Percentiles rank a stretch among this genome's conserved stretches.
phyloP scores from a whole-genome alignment of 1,140 invertebrate species.

The Tachypleus tridentatus region DNA sequence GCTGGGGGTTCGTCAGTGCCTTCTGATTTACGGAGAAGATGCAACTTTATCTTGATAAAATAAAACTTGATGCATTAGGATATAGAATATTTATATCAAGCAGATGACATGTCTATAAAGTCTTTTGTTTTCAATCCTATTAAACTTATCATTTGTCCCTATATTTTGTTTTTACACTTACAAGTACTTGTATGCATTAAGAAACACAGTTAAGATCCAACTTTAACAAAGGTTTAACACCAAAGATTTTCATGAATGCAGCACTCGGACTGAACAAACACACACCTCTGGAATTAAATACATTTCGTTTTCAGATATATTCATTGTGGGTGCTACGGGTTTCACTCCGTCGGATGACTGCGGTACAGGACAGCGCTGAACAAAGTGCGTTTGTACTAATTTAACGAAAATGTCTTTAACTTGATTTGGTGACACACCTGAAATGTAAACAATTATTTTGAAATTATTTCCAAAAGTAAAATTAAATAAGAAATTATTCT shows the following conservation, averaged over 20 bases:
- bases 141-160: not conserved
- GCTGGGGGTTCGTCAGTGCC: slow-evolving; percentile 7
- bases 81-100: not conserved
- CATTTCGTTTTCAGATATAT: not conserved
- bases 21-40: not conserved
- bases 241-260: too few species aligned
- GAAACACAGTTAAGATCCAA: too few species aligned
- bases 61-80: not conserved
- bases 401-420: slow-evolving; percentile 28
- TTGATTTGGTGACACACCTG: slow-evolving; percentile 3
- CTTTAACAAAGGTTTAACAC: too few species aligned
- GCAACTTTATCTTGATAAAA: not conserved
- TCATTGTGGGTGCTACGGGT: not conserved
- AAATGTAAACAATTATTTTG: too few species aligned
- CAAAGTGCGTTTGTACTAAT: slow-evolving; percentile 29
- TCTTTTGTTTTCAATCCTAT: slow-evolving; percentile 1
- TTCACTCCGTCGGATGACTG: not conserved
- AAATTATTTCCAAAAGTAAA: too few species aligned
- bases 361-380: slow-evolving; percentile 24
- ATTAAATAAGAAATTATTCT: too few species aligned
- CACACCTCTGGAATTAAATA: not conserved
- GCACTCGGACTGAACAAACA: too few species aligned
- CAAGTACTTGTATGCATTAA: too few species aligned
- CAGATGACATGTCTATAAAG: not conserved
- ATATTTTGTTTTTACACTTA: too few species aligned